Evolutionary conservation across 2,797 vertebrate species (phyloP).

Genomic region (Streptopelia turtur): DNA sequence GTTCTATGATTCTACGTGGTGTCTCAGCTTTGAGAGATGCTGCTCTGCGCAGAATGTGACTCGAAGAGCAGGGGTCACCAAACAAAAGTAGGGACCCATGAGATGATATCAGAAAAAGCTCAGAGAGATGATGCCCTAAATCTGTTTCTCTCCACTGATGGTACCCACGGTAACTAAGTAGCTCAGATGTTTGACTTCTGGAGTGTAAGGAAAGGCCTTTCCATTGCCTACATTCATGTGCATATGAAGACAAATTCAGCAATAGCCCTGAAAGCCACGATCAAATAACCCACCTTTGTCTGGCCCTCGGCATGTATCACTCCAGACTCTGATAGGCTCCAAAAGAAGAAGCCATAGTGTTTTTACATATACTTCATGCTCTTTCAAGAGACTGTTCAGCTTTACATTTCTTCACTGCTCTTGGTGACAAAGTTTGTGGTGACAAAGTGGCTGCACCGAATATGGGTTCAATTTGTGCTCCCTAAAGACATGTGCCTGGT

Average conservation of each 20-base stretch:
- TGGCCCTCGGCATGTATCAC: not conserved
- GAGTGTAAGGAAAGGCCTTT: not conserved
- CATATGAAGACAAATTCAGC: not conserved
- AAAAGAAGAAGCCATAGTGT: not conserved
- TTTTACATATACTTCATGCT: not conserved
- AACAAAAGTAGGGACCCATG: not conserved
- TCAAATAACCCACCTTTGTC: not conserved
- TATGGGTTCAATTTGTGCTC: not conserved
- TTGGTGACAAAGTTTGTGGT: not conserved
- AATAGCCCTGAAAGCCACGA: not conserved
- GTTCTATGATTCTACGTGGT: too few species aligned
- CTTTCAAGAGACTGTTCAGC: not conserved
- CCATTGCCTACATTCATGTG: not conserved
- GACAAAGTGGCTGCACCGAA: not conserved
- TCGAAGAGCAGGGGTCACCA: not conserved
- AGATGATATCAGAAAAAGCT: not conserved
- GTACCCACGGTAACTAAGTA: not conserved
- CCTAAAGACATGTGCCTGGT: not conserved
- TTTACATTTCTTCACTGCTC: not conserved
- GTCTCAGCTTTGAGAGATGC: not conserved
- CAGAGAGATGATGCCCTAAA: not conserved
- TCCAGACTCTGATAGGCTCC: accelerated
- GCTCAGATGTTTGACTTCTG: not conserved
- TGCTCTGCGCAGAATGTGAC: not conserved
- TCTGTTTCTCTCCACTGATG: not conserved